Conservation (phyloP, 2,888 invertebrate genomes). For the Cybosia mesomella region DNA sequence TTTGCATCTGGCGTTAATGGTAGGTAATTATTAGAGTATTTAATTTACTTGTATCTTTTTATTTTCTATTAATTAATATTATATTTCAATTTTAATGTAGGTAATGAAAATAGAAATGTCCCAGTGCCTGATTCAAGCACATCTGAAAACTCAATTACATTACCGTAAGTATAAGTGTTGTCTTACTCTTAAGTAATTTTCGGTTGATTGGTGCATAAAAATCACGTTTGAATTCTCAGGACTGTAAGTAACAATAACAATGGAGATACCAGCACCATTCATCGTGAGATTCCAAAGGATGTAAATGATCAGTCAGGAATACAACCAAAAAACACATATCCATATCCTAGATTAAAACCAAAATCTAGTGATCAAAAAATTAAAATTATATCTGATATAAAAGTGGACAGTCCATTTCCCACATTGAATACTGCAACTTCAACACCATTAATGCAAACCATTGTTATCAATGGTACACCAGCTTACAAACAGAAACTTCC, state of each 20-base stretch:
- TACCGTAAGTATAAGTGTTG: conserved; percentile 63
- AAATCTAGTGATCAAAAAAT: conserved; percentile 69
- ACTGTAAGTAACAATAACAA: conserved; percentile 51
- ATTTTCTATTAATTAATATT: conserved; percentile 12
- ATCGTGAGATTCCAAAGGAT: conserved; percentile 36
- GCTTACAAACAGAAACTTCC: conserved; percentile 65
- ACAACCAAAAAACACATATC: conserved; percentile 41
- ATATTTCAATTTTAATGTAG: conserved; percentile 46
- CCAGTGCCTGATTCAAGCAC: conserved; percentile 75
- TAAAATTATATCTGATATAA: conserved; percentile 78
- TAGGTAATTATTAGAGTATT: neutral
- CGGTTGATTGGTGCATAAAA: neutral
- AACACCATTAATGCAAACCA: conserved; percentile 74
- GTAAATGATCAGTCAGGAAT: conserved; percentile 42
- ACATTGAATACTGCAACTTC: conserved; percentile 66
- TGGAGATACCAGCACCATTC: conserved; percentile 33
- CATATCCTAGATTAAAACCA: conserved; percentile 46
- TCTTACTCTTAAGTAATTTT: neutral
- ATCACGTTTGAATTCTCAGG: conserved; percentile 48
- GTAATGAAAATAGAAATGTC: conserved; percentile 52
- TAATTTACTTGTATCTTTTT: neutral
- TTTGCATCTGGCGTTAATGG: conserved; percentile 70
- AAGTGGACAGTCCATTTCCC: conserved; percentile 66
- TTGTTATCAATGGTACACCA: conserved; percentile 77
- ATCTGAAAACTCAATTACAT: conserved; percentile 60